Evolutionary conservation across 2,888 invertebrate species (phyloP), one percentile per base, ranked within the genome.

Genomic region (Papilio elwesi): DNA sequence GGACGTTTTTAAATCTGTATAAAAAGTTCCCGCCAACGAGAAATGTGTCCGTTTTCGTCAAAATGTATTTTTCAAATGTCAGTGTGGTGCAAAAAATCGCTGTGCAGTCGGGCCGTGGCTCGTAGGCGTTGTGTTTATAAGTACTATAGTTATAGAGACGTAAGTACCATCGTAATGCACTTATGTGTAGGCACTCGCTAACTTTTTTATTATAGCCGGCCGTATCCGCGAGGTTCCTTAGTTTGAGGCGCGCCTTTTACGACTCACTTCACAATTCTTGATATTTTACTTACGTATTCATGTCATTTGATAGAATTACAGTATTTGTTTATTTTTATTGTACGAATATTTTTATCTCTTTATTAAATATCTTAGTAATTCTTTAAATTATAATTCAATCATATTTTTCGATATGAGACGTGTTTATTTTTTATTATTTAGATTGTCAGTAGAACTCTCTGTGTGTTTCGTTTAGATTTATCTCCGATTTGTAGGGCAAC

Each of bases 41-140:
- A 87, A 86, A 87, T 87, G 85, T 88, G 93, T 91, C 88, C 88
- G 92, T 90, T 91, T 92, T 90, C 90, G 87, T 88, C 92, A 92
- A 91, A 92, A 91, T 91, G 91, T 89, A 90, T 92, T 93, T 93
- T 93, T 93, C 93, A 93, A 93, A 93, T 93, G 91, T 88, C 83
- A 81, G 82, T 79, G 78, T 78, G 87, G 87, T 82, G 90, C 87
- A 93, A 93, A 93, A 94, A 93, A 93, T 91, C 83, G 89, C 86
- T 83, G 88, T 83, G 91, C 90, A 83, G 87, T 83, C 86, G 77
- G 79, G 77, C 83, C 85, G 86, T 83, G 83, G 85, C 79, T 87
- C 86, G 92, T 90, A 91, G 92, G 92, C 91, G 92, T 86, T 85
- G 86, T 85, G 87, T 84, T 82, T 89, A 87, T 89, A 88, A 85